Evolutionary conservation across 2,888 invertebrate species (phyloP).

Genomic region (Drosophila recens): DNA sequence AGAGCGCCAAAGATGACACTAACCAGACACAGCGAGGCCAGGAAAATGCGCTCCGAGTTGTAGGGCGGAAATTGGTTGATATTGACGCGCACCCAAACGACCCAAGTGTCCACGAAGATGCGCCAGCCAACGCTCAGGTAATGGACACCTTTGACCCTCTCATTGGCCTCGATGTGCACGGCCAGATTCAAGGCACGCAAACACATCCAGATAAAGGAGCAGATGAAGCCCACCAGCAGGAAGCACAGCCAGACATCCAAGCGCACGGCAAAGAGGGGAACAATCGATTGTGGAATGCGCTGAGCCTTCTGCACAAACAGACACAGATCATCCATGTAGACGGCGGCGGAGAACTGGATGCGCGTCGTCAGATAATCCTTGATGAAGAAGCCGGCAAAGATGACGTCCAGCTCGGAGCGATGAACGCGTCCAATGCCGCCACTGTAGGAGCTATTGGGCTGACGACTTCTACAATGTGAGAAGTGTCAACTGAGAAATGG

Average conservation of each 20-base stretch:
- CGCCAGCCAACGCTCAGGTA: constrained; percentile 56
- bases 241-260: constrained; percentile 83
- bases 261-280: constrained; percentile 83
- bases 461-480: constrained; percentile 70
- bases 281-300: constrained; percentile 83
- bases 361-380: constrained; percentile 84
- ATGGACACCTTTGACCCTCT: not conserved
- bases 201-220: constrained; percentile 78
- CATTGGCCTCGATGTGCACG: constrained; percentile 40
- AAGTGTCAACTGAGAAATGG: no score
- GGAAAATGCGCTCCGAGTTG: constrained; percentile 83
- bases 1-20: constrained; percentile 85
- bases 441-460: constrained; percentile 82
- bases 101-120: constrained; percentile 82
- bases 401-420: constrained; percentile 82
- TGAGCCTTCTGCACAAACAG: constrained; percentile 84
- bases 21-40: constrained; percentile 83
- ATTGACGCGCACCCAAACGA: constrained; percentile 83
- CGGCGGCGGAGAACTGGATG: constrained; percentile 83
- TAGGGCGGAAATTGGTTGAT: constrained; percentile 82
- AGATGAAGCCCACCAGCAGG: constrained; percentile 71
- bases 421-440: constrained; percentile 84
- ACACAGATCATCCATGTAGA: constrained; percentile 85
- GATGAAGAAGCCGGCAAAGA: constrained; percentile 84
- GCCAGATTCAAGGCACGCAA: constrained; percentile 70